Evolutionary conservation across 1,140 invertebrate species (phyloP).

Genomic region (Panonychus citri): DNA sequence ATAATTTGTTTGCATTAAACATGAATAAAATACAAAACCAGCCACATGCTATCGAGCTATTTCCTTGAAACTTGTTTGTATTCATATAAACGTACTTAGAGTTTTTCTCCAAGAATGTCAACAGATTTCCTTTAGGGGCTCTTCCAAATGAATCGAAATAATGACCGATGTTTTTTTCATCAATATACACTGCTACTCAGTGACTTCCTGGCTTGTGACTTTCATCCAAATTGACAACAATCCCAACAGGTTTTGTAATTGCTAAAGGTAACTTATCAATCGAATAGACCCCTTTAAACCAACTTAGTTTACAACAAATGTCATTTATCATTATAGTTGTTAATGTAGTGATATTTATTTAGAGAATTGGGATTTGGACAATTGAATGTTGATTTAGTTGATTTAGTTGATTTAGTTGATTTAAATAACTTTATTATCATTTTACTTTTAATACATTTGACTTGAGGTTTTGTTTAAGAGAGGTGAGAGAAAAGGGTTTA

Average conservation of each 20-base stretch:
- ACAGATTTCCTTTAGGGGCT: neutral
- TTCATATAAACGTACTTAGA: neutral
- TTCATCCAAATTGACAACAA: neutral
- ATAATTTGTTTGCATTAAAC: neutral
- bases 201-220: neutral
- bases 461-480: no score
- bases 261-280: neutral
- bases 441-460: no score
- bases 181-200: neutral
- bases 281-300: neutral
- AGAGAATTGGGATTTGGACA: no score
- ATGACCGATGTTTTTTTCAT: neutral
- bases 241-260: neutral
- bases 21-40: neutral
- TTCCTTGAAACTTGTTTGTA: neutral
- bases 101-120: neutral
- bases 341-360: no score
- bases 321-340: neutral
- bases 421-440: no score
- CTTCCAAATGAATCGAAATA: neutral
- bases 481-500: no score
- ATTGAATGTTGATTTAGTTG: no score
- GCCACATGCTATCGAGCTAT: neutral
- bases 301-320: neutral
- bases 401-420: no score